phyloP scores from a whole-genome alignment of 2,113 vertebrate species.

The Spilogale gracilis region DNA sequence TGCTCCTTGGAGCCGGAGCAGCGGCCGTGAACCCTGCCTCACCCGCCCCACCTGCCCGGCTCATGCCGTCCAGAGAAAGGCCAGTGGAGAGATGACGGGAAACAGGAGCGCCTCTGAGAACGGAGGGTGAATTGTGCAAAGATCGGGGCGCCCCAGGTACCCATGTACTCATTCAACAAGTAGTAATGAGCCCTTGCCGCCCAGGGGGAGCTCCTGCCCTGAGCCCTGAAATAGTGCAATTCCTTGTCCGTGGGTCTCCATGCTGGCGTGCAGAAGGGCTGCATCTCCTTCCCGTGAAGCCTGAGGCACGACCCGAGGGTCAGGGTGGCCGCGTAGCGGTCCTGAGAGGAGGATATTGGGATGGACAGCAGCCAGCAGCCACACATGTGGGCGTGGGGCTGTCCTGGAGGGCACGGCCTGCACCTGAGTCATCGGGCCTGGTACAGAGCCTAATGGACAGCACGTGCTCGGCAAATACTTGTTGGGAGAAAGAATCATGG shows the following conservation, averaged over 20 bases:
- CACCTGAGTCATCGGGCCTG: background rate
- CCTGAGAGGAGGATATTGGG: background rate
- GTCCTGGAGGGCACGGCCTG: background rate
- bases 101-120: background rate
- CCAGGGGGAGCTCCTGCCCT: background rate
- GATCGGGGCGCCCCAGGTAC: background rate
- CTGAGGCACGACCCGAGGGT: background rate
- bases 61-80: background rate
- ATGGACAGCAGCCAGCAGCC: too few species aligned
- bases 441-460: too few species aligned
- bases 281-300: background rate
- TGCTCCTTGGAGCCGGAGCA: background rate
- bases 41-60: too few species aligned
- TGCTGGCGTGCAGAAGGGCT: background rate
- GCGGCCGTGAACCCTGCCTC: rapidly evolving
- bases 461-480: background rate
- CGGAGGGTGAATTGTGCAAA: background rate
- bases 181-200: background rate
- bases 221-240: background rate
- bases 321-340: background rate
- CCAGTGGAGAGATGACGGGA: background rate
- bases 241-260: background rate
- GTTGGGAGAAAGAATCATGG: too few species aligned
- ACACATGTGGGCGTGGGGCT: background rate
- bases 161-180: background rate